Percentiles rank a stretch among this genome's conserved stretches.
Conservation (phyloP, 2,888 invertebrate species). For the Hartigia nigra region DNA sequence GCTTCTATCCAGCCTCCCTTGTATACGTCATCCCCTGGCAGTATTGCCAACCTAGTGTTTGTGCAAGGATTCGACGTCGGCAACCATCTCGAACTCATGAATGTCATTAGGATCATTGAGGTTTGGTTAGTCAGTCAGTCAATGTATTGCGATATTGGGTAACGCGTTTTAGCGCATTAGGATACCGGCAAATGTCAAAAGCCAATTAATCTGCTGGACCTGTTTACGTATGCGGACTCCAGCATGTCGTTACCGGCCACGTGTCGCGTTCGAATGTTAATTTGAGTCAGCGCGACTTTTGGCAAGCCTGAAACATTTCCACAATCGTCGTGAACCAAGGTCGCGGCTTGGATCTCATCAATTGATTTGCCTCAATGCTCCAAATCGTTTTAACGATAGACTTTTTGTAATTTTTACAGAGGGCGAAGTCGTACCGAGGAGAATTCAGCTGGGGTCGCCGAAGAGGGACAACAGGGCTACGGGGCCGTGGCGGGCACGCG, state of each 20-base stretch:
- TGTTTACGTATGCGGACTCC: background rate
- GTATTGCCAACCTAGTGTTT: background rate
- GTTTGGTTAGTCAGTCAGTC: background rate
- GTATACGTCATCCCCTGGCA: background rate
- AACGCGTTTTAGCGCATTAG: background rate
- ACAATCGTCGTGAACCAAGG: background rate
- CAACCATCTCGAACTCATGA: background rate
- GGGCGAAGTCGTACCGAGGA: conserved; percentile 60
- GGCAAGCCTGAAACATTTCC: background rate
- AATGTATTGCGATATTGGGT: background rate
- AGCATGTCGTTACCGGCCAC: background rate
- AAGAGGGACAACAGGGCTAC: conserved; percentile 36
- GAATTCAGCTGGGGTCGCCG: conserved; percentile 39
- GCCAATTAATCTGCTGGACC: background rate
- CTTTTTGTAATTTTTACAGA: conserved; percentile 40
- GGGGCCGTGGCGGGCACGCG: conserved; percentile 54
- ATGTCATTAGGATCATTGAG: background rate
- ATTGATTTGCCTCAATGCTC: background rate
- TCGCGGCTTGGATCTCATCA: background rate
- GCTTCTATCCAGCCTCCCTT: background rate
- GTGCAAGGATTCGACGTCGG: background rate
- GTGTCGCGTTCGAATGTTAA: background rate
- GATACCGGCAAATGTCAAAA: background rate
- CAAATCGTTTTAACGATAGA: background rate
- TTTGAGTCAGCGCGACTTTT: background rate